Base-by-base conservation (phyloP, 2,113 vertebrate species). In the Tragelaphus imberbis region DNA sequence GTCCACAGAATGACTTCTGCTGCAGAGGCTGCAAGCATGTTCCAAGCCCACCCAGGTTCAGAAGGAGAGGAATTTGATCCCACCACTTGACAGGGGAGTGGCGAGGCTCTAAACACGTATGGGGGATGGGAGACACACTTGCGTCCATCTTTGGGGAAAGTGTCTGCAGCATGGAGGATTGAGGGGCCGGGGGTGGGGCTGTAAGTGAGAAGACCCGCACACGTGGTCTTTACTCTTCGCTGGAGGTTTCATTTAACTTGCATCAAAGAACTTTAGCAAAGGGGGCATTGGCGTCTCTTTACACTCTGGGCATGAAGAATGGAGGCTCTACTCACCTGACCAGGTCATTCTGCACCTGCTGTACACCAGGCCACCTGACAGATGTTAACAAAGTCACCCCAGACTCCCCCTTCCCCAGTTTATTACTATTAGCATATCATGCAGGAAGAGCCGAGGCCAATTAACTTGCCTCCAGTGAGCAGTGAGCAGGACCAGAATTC, bases 111-210 rank as follows among this genome's bases (percentile, higher is more conserved):
- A 44, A 36, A 36, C 84, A 21, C 75, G 12, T 16, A 11, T 14
- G 27, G 44, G 23, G 19, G 6, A 8, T 44, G 10, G 79, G 6
- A 88, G n/a, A 59, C 9, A 47, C 1, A 27, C 61, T 59, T n/a
- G 1, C 61, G 40, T 86, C n/a, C 55, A 44, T 55, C 82, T 88
- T 61, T 49, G 51, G 28, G 77, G 90, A 61, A 40, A 65, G 25
- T 14, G 14, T 44, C 77, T 82, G 6, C 25, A n/a, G 9, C 13
- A 6, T 86, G 55, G 75, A 59, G 59, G 28, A 1, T 1, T 3
- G 5, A 6, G 36, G n/a, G 53, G 27, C 4, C 17, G 0, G 40
- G 7, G 1, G 23, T 3, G 2, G 33, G 23, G 1, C 44, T 7
- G 21, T 51, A 9, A 17, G 53, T 75, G 27, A 7, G 51, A 36